Conservation (phyloP, 2,888 invertebrate genomes). For the Ptycholaimellus sp. region DNA sequence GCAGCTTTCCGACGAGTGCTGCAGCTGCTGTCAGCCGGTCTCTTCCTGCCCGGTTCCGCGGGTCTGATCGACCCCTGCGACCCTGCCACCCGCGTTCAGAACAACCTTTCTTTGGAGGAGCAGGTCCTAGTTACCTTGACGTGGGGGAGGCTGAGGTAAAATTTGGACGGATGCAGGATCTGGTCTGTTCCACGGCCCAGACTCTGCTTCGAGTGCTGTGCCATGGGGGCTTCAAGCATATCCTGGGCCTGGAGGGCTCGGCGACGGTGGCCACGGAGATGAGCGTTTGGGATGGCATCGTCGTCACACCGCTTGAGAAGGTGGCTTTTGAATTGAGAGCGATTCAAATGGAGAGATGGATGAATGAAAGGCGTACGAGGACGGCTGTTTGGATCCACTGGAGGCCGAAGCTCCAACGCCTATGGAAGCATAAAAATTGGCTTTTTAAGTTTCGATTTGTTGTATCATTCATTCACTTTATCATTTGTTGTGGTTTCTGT, state of each 20-base stretch:
- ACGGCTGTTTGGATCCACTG: too few species aligned
- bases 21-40: conserved; percentile 67
- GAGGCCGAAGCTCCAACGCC: too few species aligned
- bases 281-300: conserved; percentile 87
- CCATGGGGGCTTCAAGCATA: conserved; percentile 74
- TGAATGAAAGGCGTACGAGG: too few species aligned
- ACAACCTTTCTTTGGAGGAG: too few species aligned
- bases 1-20: conserved; percentile 64
- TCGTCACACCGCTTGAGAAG: conserved; percentile 65
- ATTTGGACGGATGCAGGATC: too few species aligned
- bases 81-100: conserved; percentile 62
- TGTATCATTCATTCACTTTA: too few species aligned
- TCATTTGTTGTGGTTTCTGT: too few species aligned
- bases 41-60: conserved; percentile 66
- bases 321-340: too few species aligned
- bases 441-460: too few species aligned
- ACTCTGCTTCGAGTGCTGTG: conserved; percentile 64
- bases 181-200: conserved; percentile 76
- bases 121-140: not conserved
- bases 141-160: not conserved
- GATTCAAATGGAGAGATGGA: too few species aligned
- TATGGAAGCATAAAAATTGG: too few species aligned
- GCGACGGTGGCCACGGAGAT: conserved; percentile 50
- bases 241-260: conserved; percentile 41
- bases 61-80: conserved; percentile 58